phyloP scores from a whole-genome alignment of 1,140 invertebrate species.

The Lasaia peninsularis region DNA sequence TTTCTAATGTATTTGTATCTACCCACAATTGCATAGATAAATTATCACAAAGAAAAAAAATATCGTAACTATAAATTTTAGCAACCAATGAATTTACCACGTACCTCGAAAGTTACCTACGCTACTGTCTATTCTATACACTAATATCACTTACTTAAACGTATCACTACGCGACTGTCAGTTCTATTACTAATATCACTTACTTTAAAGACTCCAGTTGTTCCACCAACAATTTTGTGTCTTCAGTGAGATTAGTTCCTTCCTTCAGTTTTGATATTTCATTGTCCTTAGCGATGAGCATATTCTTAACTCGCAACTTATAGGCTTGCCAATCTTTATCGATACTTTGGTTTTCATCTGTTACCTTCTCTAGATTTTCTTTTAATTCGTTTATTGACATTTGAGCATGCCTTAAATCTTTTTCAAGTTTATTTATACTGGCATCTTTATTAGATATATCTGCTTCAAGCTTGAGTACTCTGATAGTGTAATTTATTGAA shows the following conservation, averaged over 20 bases:
- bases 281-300: slow-evolving; percentile 54
- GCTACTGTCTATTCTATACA: too few relatives aligned
- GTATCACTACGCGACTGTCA: too few relatives aligned
- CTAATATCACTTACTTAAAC: slow-evolving; percentile 1
- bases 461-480: slow-evolving; percentile 40
- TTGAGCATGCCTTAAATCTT: slow-evolving; percentile 56
- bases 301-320: slow-evolving; percentile 60
- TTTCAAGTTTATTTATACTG: slow-evolving; percentile 50
- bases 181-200: too few relatives aligned
- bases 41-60: too few relatives aligned
- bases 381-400: slow-evolving; percentile 45
- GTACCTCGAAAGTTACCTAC: too few relatives aligned
- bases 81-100: too few relatives aligned
- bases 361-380: slow-evolving; percentile 43
- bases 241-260: slow-evolving; percentile 46
- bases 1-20: too few relatives aligned
- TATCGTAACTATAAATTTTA: too few relatives aligned
- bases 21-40: too few relatives aligned
- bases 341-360: slow-evolving; percentile 42
- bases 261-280: slow-evolving; percentile 53
- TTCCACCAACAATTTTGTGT: slow-evolving; percentile 51
- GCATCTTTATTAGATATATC: slow-evolving; percentile 36
- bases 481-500: slow-evolving; percentile 24
- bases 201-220: slow-evolving; percentile 53
- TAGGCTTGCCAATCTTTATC: slow-evolving; percentile 66